Base-by-base conservation (phyloP, 2,797 vertebrate genomes). In the Artibeus jamaicensis region DNA sequence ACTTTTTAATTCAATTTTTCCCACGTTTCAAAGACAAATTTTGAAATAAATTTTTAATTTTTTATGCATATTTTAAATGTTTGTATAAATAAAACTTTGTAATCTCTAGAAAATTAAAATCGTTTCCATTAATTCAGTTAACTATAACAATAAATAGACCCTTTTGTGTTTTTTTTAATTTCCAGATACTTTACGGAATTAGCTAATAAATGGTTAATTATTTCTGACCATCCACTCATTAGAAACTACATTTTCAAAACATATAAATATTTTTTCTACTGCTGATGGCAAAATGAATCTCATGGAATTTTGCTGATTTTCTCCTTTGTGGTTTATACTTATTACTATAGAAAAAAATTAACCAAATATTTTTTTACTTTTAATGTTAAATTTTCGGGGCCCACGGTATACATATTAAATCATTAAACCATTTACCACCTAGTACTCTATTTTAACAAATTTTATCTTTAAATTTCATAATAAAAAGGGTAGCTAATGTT, bases 11-110 rank as follows among this genome's bases (percentile, higher is more conserved):
- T 15, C 59, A 81, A 65, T 82, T 83, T 79, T n/a, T 6, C 19
- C 65, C 34, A 74, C 26, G 83, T 89, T 79, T 68, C 71, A 59
- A 94, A 94, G 67, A 85, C 6, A 86, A 79, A 84, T 79, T 62
- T 74, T 76, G 24, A 91, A 39, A 67, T 76, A n/a, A 21, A 3
- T 53, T 86, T 89, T 76, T 9, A 46, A 95, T 48, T 77, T 82
- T 95, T 79, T 59, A 48, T 70, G 59, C 46, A 91, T 67, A 84
- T 77, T 87, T 88, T 57, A 93, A 74, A 94, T 70, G 46, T 86
- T 16, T 29, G 67, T 12, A 82, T 55, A 86, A 96, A 74, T 5
- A 89, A 77, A 87, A 89, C 29, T 39, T 73, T 1, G 14, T 42
- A 67, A 74, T 83, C 18, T 78, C 57, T 73, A 91, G 62, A 26